phyloP scores from a whole-genome alignment of 2,888 invertebrate genomes.

The Amiota minor region DNA sequence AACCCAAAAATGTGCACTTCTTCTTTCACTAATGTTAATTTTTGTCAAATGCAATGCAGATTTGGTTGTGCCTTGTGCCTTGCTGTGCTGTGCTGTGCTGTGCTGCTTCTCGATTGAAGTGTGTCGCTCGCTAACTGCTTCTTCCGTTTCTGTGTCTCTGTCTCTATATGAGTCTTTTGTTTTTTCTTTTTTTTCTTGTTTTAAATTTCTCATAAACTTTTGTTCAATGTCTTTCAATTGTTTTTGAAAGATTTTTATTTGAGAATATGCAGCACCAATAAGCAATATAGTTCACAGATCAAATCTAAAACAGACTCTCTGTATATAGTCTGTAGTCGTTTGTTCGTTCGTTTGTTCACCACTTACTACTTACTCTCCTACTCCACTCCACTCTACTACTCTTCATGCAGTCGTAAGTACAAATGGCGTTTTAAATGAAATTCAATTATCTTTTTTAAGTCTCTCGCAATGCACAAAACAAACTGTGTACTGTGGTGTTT shows the following conservation, averaged over 20 bases:
- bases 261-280: slow-evolving; percentile 24
- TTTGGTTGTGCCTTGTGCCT: too few relatives aligned
- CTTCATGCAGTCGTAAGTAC: slow-evolving; percentile 71
- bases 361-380: slow-evolving; percentile 38
- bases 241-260: neutral
- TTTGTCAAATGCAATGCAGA: too few relatives aligned
- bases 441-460: slow-evolving; percentile 61
- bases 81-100: too few relatives aligned
- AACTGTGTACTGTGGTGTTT: neutral
- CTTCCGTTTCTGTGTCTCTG: slow-evolving; percentile 1
- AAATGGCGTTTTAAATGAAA: slow-evolving; percentile 73
- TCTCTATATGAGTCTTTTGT: neutral
- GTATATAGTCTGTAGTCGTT: slow-evolving; percentile 41
- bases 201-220: too few relatives aligned
- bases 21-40: too few relatives aligned
- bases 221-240: neutral
- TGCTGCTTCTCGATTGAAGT: neutral
- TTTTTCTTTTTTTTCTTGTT: slow-evolving; percentile 13
- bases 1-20: too few relatives aligned
- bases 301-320: slow-evolving; percentile 38
- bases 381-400: slow-evolving; percentile 44
- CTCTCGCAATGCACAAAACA: slow-evolving; percentile 49
- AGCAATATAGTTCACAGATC: slow-evolving; percentile 17
- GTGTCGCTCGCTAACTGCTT: neutral
- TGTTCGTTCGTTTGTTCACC: slow-evolving; percentile 46